phyloP scores from a whole-genome alignment of 1,140 invertebrate genomes.

The Neodiprion fabricii region DNA sequence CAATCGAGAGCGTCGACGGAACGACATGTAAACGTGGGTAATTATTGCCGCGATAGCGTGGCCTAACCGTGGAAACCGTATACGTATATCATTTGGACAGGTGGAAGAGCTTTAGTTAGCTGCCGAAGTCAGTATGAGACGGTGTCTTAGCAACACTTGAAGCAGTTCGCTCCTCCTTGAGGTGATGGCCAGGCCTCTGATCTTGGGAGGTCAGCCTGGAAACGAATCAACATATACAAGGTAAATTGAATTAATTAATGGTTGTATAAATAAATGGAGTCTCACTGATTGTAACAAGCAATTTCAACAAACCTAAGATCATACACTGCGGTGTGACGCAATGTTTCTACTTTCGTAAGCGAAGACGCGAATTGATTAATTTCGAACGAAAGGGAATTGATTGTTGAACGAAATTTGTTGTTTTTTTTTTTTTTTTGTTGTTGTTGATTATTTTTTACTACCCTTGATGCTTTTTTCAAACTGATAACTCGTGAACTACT shows the following conservation, averaged over 20 bases:
- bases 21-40: slow-evolving; percentile 43
- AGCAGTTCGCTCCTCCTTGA: no score
- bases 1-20: slow-evolving; percentile 34
- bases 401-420: no score
- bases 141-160: background rate
- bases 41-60: slow-evolving; percentile 51
- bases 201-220: background rate
- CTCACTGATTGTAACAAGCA: no score
- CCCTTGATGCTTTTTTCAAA: no score
- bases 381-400: no score
- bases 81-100: slow-evolving; percentile 43
- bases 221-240: background rate
- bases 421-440: no score
- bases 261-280: background rate
- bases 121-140: background rate
- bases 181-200: background rate
- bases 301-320: background rate
- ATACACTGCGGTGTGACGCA: background rate
- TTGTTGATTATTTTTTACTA: no score
- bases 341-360: no score
- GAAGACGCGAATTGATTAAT: no score
- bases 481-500: no score
- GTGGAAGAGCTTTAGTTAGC: slow-evolving; percentile 32
- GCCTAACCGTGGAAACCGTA: slow-evolving; percentile 46
- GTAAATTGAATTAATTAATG: background rate